Evolutionary conservation across 2,113 vertebrate species (phyloP).

Genomic region (Heptranchias perlo): DNA sequence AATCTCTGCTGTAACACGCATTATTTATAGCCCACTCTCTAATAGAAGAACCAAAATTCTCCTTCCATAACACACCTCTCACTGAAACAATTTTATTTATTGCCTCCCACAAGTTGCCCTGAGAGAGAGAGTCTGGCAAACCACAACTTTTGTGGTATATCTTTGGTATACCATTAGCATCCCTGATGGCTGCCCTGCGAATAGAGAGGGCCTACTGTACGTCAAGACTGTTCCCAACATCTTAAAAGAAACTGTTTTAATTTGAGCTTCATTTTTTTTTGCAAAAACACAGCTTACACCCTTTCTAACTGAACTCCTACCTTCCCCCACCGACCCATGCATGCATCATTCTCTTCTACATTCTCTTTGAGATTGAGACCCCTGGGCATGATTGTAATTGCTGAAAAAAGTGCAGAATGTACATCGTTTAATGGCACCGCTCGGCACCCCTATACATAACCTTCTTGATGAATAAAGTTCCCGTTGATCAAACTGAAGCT

Average conservation of each 20-base stretch:
- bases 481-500: conserved; percentile 77
- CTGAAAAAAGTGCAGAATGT: conserved; percentile 13
- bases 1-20: neutral
- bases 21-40: neutral
- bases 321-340: neutral
- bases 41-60: neutral
- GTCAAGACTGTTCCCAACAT: neutral
- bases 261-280: neutral
- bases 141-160: conserved; percentile 6
- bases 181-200: neutral
- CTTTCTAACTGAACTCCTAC: neutral
- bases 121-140: conserved; percentile 9
- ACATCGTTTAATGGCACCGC: neutral
- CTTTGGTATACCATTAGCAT: conserved; percentile 28
- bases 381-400: conserved; percentile 9
- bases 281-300: neutral
- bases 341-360: neutral
- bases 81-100: neutral
- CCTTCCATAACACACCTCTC: neutral
- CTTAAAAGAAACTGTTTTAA: neutral
- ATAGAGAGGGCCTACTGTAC: neutral
- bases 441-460: conserved; percentile 54
- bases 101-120: conserved; percentile 3
- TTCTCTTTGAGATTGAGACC: neutral
- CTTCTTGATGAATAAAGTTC: conserved; percentile 64